phyloP scores from a whole-genome alignment of 2,888 invertebrate species.

The Marronus borbonicus region DNA sequence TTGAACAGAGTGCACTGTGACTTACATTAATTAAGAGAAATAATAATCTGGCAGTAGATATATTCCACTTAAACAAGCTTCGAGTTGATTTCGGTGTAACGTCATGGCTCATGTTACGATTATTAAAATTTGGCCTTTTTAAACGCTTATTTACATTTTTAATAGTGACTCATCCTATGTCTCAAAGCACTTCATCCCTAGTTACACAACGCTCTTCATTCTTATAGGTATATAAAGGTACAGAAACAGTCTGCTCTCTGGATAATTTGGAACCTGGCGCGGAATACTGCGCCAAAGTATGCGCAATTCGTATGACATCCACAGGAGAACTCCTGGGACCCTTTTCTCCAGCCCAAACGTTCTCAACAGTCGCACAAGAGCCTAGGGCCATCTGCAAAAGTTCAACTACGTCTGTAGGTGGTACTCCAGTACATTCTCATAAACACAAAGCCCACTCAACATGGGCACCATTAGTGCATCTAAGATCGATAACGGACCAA shows the following conservation, averaged over 20 bases:
- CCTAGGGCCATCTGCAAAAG: slow-evolving; percentile 67
- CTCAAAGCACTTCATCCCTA: too few species aligned
- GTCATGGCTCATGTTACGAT: too few species aligned
- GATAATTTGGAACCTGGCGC: slow-evolving; percentile 82
- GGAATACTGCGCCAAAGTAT: slow-evolving; percentile 85
- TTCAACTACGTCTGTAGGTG: slow-evolving; percentile 58
- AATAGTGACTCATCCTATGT: too few species aligned
- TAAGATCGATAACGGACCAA: slow-evolving; percentile 72
- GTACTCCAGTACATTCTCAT: slow-evolving; percentile 58
- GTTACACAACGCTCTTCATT: background rate
- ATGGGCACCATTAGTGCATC: slow-evolving; percentile 53
- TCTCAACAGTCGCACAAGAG: slow-evolving; percentile 71
- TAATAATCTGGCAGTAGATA: too few species aligned
- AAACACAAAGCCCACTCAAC: slow-evolving; percentile 53
- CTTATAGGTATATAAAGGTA: slow-evolving; percentile 78
- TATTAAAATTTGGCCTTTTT: too few species aligned
- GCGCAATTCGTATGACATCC: slow-evolving; percentile 79
- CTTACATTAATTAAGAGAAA: too few species aligned
- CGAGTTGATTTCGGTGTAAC: too few species aligned
- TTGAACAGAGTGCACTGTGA: too few species aligned
- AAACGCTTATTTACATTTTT: too few species aligned
- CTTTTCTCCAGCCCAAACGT: slow-evolving; percentile 78
- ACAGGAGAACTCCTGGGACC: slow-evolving; percentile 79
- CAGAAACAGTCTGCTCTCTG: slow-evolving; percentile 76
- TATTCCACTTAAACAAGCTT: too few species aligned